phyloP scores from a whole-genome alignment of 1,140 invertebrate genomes.

The Drosophila sucinea region DNA sequence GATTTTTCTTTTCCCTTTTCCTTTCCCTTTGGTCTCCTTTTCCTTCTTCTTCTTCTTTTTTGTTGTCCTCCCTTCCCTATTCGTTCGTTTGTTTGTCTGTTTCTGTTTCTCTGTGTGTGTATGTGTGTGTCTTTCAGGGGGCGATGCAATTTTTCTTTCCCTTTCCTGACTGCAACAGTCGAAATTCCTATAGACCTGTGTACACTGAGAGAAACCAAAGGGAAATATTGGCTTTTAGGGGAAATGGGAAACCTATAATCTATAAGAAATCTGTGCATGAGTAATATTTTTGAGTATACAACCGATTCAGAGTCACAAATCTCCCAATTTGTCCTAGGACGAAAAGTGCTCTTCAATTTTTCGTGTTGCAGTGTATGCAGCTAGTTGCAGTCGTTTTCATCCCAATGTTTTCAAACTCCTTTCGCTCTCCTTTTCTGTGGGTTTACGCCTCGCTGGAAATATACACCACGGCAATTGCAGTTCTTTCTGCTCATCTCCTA shows the following conservation, averaged over 20 bases:
- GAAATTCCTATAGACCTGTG: constrained; percentile 29
- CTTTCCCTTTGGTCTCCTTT: background rate
- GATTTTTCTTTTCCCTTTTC: constrained; percentile 41
- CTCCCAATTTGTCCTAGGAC: too few species aligned
- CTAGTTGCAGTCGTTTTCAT: constrained; percentile 22
- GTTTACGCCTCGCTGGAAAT: constrained; percentile 55
- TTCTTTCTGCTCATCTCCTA: constrained; percentile 32
- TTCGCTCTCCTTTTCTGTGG: constrained; percentile 46
- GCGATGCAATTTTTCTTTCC: constrained; percentile 44
- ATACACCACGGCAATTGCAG: constrained; percentile 56
- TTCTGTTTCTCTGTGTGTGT: background rate
- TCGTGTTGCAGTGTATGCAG: constrained; percentile 37
- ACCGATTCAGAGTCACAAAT: too few species aligned
- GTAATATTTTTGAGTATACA: too few species aligned
- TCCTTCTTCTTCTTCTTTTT: too few species aligned
- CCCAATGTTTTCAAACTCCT: constrained; percentile 6
- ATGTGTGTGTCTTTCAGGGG: constrained; percentile 46
- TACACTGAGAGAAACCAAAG: constrained; percentile 22
- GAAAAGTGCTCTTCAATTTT: background rate
- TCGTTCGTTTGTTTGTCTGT: constrained; percentile 23
- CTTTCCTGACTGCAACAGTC: constrained; percentile 41
- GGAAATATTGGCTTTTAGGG: too few species aligned
- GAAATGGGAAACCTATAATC: background rate
- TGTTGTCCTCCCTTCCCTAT: background rate
- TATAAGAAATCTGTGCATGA: too few species aligned